Evolutionary conservation across 1,140 invertebrate species (phyloP).

Genomic region (Frieseomelitta varia): DNA sequence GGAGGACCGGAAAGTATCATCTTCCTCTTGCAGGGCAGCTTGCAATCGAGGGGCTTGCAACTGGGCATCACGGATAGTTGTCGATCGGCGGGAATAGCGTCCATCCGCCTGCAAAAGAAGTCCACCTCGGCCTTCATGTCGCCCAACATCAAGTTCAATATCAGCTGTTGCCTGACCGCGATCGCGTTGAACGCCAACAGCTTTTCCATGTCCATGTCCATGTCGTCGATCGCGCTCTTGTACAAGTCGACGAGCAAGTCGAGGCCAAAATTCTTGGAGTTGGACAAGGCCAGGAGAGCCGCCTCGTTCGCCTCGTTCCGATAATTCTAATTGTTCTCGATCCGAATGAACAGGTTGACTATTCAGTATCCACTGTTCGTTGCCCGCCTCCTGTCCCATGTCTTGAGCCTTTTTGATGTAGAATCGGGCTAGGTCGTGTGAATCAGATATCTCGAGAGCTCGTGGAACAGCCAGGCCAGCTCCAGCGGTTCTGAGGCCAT

Average conservation of each 20-base stretch:
- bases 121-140: slow-evolving; percentile 65
- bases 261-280: slow-evolving; percentile 63
- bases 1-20: slow-evolving; percentile 60
- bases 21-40: slow-evolving; percentile 62
- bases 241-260: slow-evolving; percentile 74
- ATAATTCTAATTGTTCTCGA: slow-evolving; percentile 73
- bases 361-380: slow-evolving; percentile 70
- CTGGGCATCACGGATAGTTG: slow-evolving; percentile 75
- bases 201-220: slow-evolving; percentile 66
- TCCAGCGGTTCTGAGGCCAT: slow-evolving; percentile 69
- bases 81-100: slow-evolving; percentile 65
- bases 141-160: slow-evolving; percentile 68
- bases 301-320: slow-evolving; percentile 73
- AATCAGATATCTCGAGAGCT: slow-evolving; percentile 69
- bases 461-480: slow-evolving; percentile 74
- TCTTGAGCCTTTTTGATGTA: slow-evolving; percentile 72
- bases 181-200: slow-evolving; percentile 58
- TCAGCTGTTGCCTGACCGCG: slow-evolving; percentile 62
- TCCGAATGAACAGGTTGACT: slow-evolving; percentile 64
- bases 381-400: slow-evolving; percentile 33
- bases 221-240: slow-evolving; percentile 54
- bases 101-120: slow-evolving; percentile 70
- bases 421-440: slow-evolving; percentile 73
- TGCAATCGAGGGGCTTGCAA: slow-evolving; percentile 70
- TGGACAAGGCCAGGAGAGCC: slow-evolving; percentile 58